phyloP scores from a whole-genome alignment of 1,140 invertebrate genomes.

The Ceratoteleas bidentatus region DNA sequence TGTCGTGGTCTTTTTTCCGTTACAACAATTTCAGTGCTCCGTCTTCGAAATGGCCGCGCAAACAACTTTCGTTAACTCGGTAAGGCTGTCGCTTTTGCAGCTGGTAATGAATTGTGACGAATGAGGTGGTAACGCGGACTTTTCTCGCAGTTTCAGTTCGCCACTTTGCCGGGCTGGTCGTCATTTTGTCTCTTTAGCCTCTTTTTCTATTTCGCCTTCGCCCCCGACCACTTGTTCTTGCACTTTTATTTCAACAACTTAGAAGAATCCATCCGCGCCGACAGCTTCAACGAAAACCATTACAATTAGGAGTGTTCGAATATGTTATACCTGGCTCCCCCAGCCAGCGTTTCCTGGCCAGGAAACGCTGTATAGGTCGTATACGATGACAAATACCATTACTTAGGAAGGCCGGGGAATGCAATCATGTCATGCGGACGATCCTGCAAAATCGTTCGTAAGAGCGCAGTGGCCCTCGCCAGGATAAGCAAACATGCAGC shows the following conservation, averaged over 20 bases:
- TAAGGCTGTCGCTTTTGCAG: constrained; percentile 8
- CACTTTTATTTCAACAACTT: constrained; percentile 20
- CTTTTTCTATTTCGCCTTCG: not conserved
- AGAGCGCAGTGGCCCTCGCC: not conserved
- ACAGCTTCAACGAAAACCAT: constrained; percentile 37
- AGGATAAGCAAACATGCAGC: no score
- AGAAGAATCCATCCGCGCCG: constrained; percentile 20
- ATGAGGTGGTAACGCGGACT: constrained; percentile 49
- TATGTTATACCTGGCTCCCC: constrained; percentile 17
- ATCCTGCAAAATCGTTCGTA: constrained; percentile 2
- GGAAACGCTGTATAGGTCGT: no score
- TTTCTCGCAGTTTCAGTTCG: constrained; percentile 39
- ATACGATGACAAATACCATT: no score
- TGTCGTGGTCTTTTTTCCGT: not conserved
- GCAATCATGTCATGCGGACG: no score
- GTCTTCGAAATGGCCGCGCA: constrained; percentile 11
- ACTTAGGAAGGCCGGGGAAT: no score
- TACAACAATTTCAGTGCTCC: constrained; percentile 1
- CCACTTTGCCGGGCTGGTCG: constrained; percentile 8
- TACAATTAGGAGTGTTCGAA: constrained; percentile 9
- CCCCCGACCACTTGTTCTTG: constrained; percentile 4
- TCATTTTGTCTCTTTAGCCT: constrained; percentile 31
- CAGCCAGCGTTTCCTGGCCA: no score
- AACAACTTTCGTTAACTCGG: constrained; percentile 32
- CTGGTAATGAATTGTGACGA: constrained; percentile 56